phyloP scores from a whole-genome alignment of 2,113 vertebrate species.

The Notothenia rossii region DNA sequence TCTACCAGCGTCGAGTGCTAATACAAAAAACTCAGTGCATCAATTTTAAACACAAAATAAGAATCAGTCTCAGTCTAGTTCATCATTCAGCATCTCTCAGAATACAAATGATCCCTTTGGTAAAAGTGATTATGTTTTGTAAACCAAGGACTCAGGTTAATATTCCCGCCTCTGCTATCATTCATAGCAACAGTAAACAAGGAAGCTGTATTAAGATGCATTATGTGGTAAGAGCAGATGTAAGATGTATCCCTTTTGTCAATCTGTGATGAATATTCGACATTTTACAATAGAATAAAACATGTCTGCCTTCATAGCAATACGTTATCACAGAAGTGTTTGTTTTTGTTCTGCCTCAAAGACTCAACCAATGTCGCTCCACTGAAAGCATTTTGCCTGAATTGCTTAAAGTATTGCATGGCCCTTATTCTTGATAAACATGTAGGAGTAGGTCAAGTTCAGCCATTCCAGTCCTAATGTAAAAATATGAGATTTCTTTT shows the following conservation, averaged over 20 bases:
- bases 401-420: background rate
- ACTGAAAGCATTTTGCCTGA: conserved; percentile 9
- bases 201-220: conserved; percentile 7
- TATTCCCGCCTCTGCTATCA: conserved; percentile 11
- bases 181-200: conserved; percentile 33
- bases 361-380: too few species aligned
- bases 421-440: background rate
- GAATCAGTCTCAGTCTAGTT: conserved; percentile 1
- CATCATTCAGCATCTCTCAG: conserved; percentile 23
- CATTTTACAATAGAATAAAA: conserved; percentile 7
- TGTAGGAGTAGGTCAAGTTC: background rate
- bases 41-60: background rate
- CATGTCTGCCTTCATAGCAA: conserved; percentile 4
- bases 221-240: conserved; percentile 6
- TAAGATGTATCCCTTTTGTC: conserved; percentile 5
- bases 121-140: conserved; percentile 35
- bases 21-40: conserved; percentile 32
- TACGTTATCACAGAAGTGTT: background rate
- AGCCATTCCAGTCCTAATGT: background rate
- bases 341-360: background rate
- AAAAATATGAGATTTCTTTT: background rate
- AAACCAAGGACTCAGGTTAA: conserved; percentile 34
- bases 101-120: conserved; percentile 29
- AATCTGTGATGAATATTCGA: conserved; percentile 26
- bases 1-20: background rate